Evolutionary conservation across 2,797 vertebrate species (phyloP).

Genomic region (Calcarius lapponicus): DNA sequence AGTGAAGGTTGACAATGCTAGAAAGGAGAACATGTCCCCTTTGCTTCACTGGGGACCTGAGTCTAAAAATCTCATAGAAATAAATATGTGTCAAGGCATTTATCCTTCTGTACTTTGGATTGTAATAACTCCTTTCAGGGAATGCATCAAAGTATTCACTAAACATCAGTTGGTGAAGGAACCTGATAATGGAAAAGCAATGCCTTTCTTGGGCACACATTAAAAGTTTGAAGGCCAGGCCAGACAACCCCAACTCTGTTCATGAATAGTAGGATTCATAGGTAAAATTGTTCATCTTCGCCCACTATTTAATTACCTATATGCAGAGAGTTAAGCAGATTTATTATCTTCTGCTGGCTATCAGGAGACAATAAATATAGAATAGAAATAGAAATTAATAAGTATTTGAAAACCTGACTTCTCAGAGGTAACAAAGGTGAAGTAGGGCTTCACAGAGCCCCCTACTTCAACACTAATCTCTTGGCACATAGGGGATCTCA

Average conservation of each 20-base stretch:
- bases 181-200: neutral
- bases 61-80: slow-evolving; percentile 18
- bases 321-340: neutral
- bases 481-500: neutral
- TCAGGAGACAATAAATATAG: neutral
- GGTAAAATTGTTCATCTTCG: neutral
- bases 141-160: neutral
- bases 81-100: neutral
- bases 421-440: neutral
- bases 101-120: neutral
- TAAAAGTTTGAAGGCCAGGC: neutral
- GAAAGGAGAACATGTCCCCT: slow-evolving; percentile 43
- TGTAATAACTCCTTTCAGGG: neutral
- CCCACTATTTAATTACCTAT: neutral
- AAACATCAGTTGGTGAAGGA: neutral
- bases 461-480: neutral
- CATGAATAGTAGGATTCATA: neutral
- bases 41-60: neutral
- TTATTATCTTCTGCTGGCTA: neutral
- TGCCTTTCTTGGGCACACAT: neutral
- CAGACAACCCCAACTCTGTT: neutral
- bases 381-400: neutral
- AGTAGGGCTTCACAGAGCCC: neutral
- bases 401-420: neutral
- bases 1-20: slow-evolving; percentile 63